phyloP scores from a whole-genome alignment of 2,113 vertebrate species.

The Coptodon rendalli region DNA sequence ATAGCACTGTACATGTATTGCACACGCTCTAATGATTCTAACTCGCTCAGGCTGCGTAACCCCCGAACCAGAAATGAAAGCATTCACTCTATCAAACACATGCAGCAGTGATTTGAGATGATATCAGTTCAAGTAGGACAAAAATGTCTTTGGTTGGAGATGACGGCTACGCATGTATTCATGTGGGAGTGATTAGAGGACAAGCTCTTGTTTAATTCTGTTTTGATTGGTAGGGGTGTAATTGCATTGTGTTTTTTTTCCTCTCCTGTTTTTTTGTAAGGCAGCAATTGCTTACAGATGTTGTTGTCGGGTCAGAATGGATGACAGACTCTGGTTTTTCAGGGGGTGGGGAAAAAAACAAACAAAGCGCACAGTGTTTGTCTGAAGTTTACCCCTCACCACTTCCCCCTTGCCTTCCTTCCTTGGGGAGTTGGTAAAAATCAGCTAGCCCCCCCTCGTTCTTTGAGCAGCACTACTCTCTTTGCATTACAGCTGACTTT shows the following conservation, averaged over 20 bases:
- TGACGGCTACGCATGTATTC: slow-evolving; percentile 44
- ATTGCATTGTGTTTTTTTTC: slow-evolving; percentile 56
- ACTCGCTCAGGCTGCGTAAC: background rate
- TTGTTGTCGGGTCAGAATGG: slow-evolving; percentile 59
- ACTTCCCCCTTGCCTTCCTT: slow-evolving; percentile 46
- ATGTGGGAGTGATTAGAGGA: slow-evolving; percentile 70
- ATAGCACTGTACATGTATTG: background rate
- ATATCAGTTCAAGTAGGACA: slow-evolving; percentile 43
- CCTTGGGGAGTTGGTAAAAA: slow-evolving; percentile 59
- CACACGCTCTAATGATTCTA: background rate
- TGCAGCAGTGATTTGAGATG: slow-evolving; percentile 21
- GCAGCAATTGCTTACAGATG: slow-evolving; percentile 72
- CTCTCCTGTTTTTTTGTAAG: slow-evolving; percentile 7
- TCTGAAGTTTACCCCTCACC: slow-evolving; percentile 60
- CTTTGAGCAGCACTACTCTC: slow-evolving; percentile 34
- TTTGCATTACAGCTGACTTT: slow-evolving; percentile 33
- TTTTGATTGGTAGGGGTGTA: slow-evolving; percentile 71
- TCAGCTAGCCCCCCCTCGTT: background rate
- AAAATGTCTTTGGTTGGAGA: slow-evolving; percentile 34
- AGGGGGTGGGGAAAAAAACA: slow-evolving; percentile 57
- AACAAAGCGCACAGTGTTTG: slow-evolving; percentile 70
- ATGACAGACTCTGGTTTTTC: slow-evolving; percentile 61
- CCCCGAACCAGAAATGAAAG: background rate
- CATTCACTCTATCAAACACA: slow-evolving; percentile 7
- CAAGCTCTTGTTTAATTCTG: slow-evolving; percentile 66